Conservation (phyloP, 2,797 vertebrate genomes). For the Tangara arthus region DNA sequence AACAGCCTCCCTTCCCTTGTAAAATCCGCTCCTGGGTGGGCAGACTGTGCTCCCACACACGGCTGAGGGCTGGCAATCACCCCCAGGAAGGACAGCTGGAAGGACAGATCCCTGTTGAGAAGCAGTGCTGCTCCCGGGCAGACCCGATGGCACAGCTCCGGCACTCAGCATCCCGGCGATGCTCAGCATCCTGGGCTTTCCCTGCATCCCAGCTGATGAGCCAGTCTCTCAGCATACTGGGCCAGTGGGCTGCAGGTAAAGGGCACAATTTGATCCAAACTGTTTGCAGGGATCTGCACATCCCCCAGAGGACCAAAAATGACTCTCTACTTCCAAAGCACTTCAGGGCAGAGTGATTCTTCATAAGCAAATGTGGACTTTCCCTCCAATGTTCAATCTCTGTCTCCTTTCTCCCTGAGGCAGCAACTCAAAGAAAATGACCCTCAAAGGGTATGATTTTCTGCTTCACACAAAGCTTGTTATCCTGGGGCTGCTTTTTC, state of each 20-base stretch:
- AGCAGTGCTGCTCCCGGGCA: background rate
- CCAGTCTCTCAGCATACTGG: rapidly evolving
- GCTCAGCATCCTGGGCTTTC: background rate
- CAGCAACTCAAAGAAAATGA: constrained; percentile 46
- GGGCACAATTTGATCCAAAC: no score
- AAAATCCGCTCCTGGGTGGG: background rate
- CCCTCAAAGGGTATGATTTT: constrained; percentile 43
- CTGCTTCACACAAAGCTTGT: constrained; percentile 40
- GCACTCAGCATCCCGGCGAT: background rate
- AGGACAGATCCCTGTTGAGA: background rate
- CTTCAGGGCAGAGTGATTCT: background rate
- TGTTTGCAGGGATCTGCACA: background rate
- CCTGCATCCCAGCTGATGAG: background rate
- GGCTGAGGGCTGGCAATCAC: background rate
- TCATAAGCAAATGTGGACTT: background rate
- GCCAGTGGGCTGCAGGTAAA: background rate
- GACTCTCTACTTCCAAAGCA: background rate
- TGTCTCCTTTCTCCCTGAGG: constrained; percentile 38
- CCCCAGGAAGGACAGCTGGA: background rate
- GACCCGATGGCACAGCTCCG: background rate
- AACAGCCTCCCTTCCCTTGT: background rate
- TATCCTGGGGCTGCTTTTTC: constrained; percentile 45
- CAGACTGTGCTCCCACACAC: background rate
- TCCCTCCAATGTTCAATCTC: constrained; percentile 14
- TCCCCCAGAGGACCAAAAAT: background rate